phyloP scores from a whole-genome alignment of 2,888 invertebrate species.

The Lathronympha strigana region DNA sequence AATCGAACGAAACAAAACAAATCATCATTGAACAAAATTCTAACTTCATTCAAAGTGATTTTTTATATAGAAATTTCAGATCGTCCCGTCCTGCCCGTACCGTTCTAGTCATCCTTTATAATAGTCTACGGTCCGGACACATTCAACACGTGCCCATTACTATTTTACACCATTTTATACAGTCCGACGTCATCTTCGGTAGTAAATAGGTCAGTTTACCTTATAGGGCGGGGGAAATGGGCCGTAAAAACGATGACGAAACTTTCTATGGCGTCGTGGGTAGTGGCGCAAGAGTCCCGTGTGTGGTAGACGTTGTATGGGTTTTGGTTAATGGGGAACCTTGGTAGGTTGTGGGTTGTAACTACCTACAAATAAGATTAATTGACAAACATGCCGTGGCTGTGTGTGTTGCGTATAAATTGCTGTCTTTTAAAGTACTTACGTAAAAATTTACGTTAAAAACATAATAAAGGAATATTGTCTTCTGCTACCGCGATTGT shows the following conservation, averaged over 20 bases:
- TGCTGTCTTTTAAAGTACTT: too few species aligned
- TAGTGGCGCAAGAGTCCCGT: slow-evolving; percentile 23
- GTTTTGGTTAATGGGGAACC: slow-evolving; percentile 15
- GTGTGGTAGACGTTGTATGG: slow-evolving; percentile 13
- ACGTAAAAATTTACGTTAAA: too few species aligned
- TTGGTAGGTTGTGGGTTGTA: too few species aligned
- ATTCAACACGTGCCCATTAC: neutral
- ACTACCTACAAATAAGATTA: too few species aligned
- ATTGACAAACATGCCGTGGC: neutral
- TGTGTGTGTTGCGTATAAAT: neutral
- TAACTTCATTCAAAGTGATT: too few species aligned
- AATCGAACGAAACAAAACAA: too few species aligned
- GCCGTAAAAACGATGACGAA: slow-evolving; percentile 46
- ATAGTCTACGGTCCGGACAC: neutral
- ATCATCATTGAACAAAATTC: too few species aligned
- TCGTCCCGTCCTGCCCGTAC: too few species aligned
- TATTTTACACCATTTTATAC: slow-evolving; percentile 18
- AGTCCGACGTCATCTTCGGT: slow-evolving; percentile 29
- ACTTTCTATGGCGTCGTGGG: slow-evolving; percentile 27
- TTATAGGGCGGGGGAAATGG: slow-evolving; percentile 48
- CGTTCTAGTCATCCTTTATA: too few species aligned
- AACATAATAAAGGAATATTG: too few species aligned
- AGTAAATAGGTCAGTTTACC: slow-evolving; percentile 55
- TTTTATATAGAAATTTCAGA: too few species aligned
- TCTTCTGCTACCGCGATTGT: too few species aligned